These are phyloP conservation scores for Minunthozetes semirufus DNA, from an alignment of 2,888 invertebrate species.

Conservation along the genomic window DNA sequence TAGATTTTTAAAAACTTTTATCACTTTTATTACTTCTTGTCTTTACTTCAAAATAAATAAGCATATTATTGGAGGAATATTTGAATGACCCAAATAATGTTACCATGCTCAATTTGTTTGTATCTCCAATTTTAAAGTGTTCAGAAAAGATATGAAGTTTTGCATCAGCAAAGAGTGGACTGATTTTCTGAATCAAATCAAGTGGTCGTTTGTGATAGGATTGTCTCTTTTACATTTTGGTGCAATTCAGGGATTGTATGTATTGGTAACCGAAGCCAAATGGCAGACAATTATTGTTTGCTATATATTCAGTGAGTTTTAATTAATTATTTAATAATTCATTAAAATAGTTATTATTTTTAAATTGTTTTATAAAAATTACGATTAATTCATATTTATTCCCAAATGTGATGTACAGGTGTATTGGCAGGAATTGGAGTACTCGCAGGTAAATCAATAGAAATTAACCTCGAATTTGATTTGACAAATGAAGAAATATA, in stretches of 20 bases:
- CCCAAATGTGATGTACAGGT: not conserved
- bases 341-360: not conserved
- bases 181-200: not conserved
- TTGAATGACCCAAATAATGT: too few relatives aligned
- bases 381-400: not conserved
- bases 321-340: not conserved
- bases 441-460: not conserved
- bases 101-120: not conserved
- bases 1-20: too few relatives aligned
- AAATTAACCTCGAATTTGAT: not conserved
- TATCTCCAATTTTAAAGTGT: not conserved
- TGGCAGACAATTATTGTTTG: conserved; percentile 6
- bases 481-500: not conserved
- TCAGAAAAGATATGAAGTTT: not conserved
- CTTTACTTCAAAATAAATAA: too few relatives aligned
- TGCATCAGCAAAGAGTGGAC: not conserved
- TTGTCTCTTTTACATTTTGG: not conserved
- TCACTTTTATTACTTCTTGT: too few relatives aligned
- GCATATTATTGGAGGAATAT: too few relatives aligned
- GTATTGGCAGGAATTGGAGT: conserved; percentile 14
- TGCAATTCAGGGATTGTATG: not conserved
- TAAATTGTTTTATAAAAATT: not conserved
- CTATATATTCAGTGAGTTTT: conserved; percentile 3
- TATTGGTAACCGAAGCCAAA: not conserved
- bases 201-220: not conserved